Conservation (phyloP, 2,113 vertebrate species). For the Cariama cristata region DNA sequence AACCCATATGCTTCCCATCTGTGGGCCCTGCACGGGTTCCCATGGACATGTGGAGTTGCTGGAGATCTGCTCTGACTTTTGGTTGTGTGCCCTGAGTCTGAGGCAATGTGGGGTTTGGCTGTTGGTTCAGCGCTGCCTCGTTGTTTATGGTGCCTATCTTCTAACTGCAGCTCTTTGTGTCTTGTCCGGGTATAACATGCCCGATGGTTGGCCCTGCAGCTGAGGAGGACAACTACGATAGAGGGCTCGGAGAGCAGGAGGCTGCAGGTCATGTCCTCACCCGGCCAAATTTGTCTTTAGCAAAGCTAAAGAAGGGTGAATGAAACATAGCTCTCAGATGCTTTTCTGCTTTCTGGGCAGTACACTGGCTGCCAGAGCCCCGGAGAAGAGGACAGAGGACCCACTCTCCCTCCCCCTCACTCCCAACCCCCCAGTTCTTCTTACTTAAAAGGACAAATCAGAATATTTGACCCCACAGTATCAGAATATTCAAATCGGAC, state of each 20-base stretch:
- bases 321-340: rapidly evolving
- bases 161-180: neutral
- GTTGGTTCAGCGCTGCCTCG: neutral
- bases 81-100: neutral
- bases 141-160: neutral
- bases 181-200: neutral
- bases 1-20: rapidly evolving
- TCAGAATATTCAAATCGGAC: neutral
- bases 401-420: neutral
- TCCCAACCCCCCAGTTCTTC: neutral
- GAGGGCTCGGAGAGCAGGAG: neutral
- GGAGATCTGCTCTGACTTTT: neutral
- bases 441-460: neutral
- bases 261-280: neutral
- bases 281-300: neutral
- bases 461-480: neutral
- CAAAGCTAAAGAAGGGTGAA: neutral
- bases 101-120: rapidly evolving
- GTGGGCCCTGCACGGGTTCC: neutral
- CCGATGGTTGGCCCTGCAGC: neutral
- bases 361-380: neutral
- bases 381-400: neutral
- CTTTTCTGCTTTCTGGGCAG: neutral
- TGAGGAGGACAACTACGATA: neutral
- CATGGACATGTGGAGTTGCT: neutral